Percentiles rank a stretch among this genome's conserved stretches.
Evolutionary conservation across 2,888 invertebrate species (phyloP).

Genomic region (Drosophila affinis): DNA sequence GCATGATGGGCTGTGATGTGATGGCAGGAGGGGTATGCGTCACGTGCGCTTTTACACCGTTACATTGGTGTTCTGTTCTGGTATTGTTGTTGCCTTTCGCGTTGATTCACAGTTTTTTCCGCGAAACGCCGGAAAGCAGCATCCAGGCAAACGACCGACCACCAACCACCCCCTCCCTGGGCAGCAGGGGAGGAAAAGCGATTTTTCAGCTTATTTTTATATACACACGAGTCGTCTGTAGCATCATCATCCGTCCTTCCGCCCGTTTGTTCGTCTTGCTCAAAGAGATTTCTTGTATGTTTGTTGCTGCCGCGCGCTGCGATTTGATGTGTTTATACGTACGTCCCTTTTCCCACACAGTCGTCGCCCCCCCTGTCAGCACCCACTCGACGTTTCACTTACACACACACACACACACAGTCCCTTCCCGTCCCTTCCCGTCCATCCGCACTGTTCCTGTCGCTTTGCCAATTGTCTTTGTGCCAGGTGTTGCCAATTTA

Average conservation of each 20-base stretch:
- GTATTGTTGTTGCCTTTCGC: constrained; percentile 50
- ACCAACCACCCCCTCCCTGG: constrained; percentile 44
- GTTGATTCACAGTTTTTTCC: constrained; percentile 77
- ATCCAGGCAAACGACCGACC: constrained; percentile 32
- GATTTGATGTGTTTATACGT: constrained; percentile 75
- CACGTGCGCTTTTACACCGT: constrained; percentile 65
- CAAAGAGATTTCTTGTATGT: constrained; percentile 65
- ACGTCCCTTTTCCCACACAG: constrained; percentile 43
- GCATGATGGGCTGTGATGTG: background rate
- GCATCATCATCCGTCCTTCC: constrained; percentile 44
- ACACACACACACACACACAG: background rate
- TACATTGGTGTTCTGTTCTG: constrained; percentile 31
- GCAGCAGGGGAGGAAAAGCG: constrained; percentile 72
- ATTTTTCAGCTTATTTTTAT: constrained; percentile 73
- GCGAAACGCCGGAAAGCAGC: constrained; percentile 65
- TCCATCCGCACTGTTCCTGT: constrained; percentile 16
- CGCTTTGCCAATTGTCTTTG: constrained; percentile 55
- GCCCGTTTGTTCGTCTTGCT: constrained; percentile 35
- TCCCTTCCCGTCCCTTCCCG: too few relatives aligned
- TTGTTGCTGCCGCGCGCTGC: constrained; percentile 53
- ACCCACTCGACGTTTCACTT: background rate
- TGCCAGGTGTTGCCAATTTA: constrained; percentile 75
- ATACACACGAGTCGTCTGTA: constrained; percentile 41
- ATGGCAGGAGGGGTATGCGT: constrained; percentile 52
- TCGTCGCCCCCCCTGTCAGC: background rate